Conservation (phyloP, 2,113 vertebrate species). For the Micronisus gabar region DNA sequence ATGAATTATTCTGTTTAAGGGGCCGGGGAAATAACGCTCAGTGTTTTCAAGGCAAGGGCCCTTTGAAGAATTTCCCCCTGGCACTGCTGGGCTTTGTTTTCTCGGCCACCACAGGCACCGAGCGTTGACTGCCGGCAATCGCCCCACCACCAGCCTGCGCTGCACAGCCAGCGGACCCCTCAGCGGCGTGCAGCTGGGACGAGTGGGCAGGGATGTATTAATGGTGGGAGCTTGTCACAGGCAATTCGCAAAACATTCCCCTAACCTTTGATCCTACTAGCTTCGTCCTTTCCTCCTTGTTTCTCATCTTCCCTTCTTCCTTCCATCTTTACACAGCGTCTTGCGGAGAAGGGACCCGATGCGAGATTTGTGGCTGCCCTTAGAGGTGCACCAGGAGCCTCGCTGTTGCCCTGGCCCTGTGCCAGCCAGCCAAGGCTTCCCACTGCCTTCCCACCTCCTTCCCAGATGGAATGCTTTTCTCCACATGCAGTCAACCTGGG, state of each 20-base stretch:
- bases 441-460: background rate
- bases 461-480: fast-evolving
- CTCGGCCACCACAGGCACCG: background rate
- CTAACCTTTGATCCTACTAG: background rate
- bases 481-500: fast-evolving
- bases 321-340: fast-evolving
- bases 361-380: background rate
- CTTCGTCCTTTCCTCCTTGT: background rate
- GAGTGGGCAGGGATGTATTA: background rate
- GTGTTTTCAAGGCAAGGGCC: background rate
- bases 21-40: constrained; percentile 35
- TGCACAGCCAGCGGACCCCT: background rate
- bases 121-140: background rate
- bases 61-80: constrained; percentile 34
- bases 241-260: background rate
- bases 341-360: fast-evolving
- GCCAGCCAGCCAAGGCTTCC: background rate
- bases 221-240: background rate
- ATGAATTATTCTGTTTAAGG: constrained; percentile 80
- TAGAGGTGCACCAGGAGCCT: background rate
- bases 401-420: fast-evolving
- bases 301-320: background rate
- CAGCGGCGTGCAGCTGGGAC: fast-evolving
- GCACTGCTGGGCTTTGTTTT: background rate
- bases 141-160: fast-evolving